phyloP scores from a whole-genome alignment of 2,113 vertebrate species.

The Oostethus manadensis region DNA sequence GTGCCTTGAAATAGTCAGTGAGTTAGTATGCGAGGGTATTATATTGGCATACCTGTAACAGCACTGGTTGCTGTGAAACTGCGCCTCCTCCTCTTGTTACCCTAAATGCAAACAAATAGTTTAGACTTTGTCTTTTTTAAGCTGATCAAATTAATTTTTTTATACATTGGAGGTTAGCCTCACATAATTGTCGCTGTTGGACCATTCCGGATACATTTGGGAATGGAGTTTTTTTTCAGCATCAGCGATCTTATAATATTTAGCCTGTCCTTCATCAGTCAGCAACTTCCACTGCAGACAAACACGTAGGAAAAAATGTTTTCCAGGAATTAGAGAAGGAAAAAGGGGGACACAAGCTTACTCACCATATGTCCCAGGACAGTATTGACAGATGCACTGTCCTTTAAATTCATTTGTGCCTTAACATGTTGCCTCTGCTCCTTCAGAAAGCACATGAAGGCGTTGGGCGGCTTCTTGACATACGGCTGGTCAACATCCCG shows the following conservation, averaged over 20 bases:
- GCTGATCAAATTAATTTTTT: too few relatives aligned
- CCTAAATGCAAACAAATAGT: neutral
- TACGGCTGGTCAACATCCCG: constrained; percentile 6
- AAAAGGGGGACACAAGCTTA: neutral
- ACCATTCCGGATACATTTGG: constrained; percentile 10
- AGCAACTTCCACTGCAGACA: constrained; percentile 3
- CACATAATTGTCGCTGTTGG: constrained; percentile 7
- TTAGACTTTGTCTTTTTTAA: too few relatives aligned
- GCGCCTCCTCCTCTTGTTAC: neutral
- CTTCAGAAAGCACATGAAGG: constrained; percentile 9
- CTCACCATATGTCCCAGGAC: constrained; percentile 5
- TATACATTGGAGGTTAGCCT: neutral
- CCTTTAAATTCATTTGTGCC: constrained; percentile 10
- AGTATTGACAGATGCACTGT: constrained; percentile 7
- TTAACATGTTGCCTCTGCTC: constrained; percentile 6
- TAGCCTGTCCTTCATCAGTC: constrained; percentile 1
- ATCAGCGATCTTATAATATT: constrained; percentile 8
- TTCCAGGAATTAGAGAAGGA: neutral
- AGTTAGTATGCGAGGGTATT: neutral
- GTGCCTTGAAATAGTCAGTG: too few relatives aligned
- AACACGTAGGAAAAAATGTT: neutral
- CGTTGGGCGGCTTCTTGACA: constrained; percentile 6
- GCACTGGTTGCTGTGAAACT: neutral
- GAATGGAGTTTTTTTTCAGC: constrained; percentile 11
- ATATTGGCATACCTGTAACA: neutral